Evolutionary conservation across 2,113 vertebrate species (phyloP).

Genomic region (Sinocyclocheilus anshuiensis): DNA sequence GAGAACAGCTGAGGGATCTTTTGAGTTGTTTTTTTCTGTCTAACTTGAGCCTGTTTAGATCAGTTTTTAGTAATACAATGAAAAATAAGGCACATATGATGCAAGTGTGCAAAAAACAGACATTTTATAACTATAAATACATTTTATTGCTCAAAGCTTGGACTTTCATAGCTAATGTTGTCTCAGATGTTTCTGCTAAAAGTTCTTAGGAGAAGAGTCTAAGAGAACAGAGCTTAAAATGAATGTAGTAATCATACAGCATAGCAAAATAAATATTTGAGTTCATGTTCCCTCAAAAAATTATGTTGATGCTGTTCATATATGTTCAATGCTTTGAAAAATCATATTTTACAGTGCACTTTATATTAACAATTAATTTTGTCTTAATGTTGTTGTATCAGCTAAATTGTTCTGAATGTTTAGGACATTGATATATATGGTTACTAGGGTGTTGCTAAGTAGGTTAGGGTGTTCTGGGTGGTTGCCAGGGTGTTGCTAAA

Average conservation of each 20-base stretch:
- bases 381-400: too few relatives aligned
- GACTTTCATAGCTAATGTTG: background rate
- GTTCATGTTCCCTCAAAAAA: background rate
- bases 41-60: background rate
- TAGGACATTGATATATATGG: too few relatives aligned
- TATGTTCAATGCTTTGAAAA: too few relatives aligned
- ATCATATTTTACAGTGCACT: too few relatives aligned
- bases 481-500: too few relatives aligned
- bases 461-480: too few relatives aligned
- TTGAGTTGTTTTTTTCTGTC: background rate
- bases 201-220: background rate
- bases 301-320: too few relatives aligned
- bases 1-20: constrained; percentile 13
- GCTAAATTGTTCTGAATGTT: too few relatives aligned
- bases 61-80: background rate
- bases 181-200: background rate
- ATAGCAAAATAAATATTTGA: background rate
- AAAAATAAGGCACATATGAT: background rate
- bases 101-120: background rate
- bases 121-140: too few relatives aligned
- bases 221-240: background rate
- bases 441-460: too few relatives aligned
- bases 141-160: background rate
- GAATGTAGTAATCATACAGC: background rate
- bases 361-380: too few relatives aligned